Conservation (phyloP, 2,113 vertebrate species). For the Sisor rabdophorus region DNA sequence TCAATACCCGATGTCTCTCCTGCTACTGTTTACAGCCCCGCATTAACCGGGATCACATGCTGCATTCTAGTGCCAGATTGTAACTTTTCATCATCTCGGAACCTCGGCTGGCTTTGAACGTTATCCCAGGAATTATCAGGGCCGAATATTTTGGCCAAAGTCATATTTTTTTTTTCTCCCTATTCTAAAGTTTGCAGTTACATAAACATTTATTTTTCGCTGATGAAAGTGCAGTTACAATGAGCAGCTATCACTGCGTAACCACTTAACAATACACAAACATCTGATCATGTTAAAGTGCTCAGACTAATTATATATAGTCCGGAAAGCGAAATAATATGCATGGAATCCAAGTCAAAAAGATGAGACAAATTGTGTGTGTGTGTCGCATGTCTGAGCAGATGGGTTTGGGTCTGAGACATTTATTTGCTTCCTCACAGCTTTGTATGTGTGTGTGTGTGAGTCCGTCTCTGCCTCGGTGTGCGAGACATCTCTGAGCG, state of each 20-base stretch:
- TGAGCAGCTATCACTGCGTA: not conserved
- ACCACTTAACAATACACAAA: not conserved
- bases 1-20: not conserved
- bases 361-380: not conserved
- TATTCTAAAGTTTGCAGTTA: not conserved
- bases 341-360: not conserved
- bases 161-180: too few species aligned
- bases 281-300: not conserved
- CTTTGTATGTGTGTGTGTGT: not conserved
- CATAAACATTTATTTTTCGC: not conserved
- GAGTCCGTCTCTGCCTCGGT: not conserved
- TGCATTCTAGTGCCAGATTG: not conserved
- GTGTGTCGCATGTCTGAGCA: not conserved
- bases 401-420: not conserved
- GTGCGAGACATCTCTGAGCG: too few species aligned
- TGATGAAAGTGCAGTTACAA: not conserved
- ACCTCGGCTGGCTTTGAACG: not conserved
- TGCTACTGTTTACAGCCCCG: constrained; percentile 10
- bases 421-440: not conserved
- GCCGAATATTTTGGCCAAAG: not conserved
- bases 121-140: constrained; percentile 1
- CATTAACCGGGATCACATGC: constrained; percentile 7
- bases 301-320: constrained; percentile 7
- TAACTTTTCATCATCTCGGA: not conserved
- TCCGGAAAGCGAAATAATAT: not conserved